A percentile compares a stretch with the other conserved stretches of the same genome.
Conservation (phyloP, 2,797 vertebrate genomes). For the Nannoperca australis region DNA sequence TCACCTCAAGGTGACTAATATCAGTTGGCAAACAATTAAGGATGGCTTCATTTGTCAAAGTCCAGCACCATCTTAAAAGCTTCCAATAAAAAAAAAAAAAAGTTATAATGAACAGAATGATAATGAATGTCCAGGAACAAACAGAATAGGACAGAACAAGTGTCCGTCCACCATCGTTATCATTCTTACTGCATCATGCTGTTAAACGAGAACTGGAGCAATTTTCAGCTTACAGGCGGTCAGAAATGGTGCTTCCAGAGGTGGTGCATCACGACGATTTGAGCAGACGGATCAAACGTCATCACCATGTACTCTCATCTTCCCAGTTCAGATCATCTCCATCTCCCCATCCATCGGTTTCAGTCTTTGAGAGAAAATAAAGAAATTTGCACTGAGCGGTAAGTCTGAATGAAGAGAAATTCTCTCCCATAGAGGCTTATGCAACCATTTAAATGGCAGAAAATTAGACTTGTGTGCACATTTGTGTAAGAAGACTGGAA, state of each 20-base stretch:
- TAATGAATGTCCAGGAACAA: conserved; percentile 18
- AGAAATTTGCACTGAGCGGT: not conserved
- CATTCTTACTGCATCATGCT: conserved; percentile 39
- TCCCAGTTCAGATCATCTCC: conserved; percentile 95
- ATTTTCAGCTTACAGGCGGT: conserved; percentile 16
- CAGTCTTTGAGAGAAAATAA: conserved; percentile 81
- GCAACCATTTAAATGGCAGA: not conserved
- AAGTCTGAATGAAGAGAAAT: not conserved
- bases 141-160: conserved; percentile 27
- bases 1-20: conserved; percentile 23
- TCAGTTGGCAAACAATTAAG: conserved; percentile 66
- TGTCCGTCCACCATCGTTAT: conserved; percentile 16
- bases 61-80: conserved; percentile 41
- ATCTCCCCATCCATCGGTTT: conserved; percentile 93
- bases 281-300: conserved; percentile 12
- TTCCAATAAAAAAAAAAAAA: not conserved
- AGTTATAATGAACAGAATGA: conserved; percentile 28
- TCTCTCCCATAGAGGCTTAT: not conserved
- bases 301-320: conserved; percentile 91
- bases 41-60: conserved; percentile 52
- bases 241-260: conserved; percentile 22
- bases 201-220: conserved; percentile 23
- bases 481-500: no score
- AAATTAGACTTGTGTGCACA: not conserved
- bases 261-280: conserved; percentile 14